phyloP scores from a whole-genome alignment of 2,113 vertebrate species.

The Lates calcarifer region DNA sequence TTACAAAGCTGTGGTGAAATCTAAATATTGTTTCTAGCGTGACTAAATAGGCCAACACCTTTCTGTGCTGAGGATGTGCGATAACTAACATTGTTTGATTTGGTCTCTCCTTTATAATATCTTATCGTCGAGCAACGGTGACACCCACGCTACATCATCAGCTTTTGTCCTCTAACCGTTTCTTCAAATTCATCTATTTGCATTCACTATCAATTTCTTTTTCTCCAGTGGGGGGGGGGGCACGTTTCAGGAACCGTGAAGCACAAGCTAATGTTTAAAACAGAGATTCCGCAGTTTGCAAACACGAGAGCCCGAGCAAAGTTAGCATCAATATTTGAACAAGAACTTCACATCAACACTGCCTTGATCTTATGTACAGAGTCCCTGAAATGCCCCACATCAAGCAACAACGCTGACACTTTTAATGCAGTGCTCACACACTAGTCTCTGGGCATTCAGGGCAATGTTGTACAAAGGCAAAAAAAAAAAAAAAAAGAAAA shows the following conservation, averaged over 20 bases:
- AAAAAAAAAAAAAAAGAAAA: constrained; percentile 7
- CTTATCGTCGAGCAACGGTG: constrained; percentile 72
- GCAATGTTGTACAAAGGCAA: constrained; percentile 29
- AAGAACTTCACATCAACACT: constrained; percentile 59
- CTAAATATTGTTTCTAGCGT: constrained; percentile 82
- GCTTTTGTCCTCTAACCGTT: constrained; percentile 64
- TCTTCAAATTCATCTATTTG: constrained; percentile 65
- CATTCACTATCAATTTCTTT: constrained; percentile 53
- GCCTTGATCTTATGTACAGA: constrained; percentile 56
- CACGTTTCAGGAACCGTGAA: constrained; percentile 40
- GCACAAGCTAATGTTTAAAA: constrained; percentile 56
- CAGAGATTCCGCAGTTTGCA: constrained; percentile 52
- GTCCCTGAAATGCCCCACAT: constrained; percentile 42
- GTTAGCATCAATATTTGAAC: constrained; percentile 75
- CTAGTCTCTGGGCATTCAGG: constrained; percentile 33
- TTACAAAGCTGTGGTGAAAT: constrained; percentile 75
- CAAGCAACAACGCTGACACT: constrained; percentile 51
- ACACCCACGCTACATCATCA: constrained; percentile 63
- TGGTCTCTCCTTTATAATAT: constrained; percentile 70
- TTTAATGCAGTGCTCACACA: constrained; percentile 14
- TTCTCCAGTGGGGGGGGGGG: constrained; percentile 9
- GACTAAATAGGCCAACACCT: constrained; percentile 81
- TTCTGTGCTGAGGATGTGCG: constrained; percentile 58
- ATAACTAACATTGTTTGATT: constrained; percentile 74
- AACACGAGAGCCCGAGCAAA: constrained; percentile 52